Evolutionary conservation across 2,797 vertebrate genomes (phyloP).

Genomic region (Mionectes olivaceus): DNA sequence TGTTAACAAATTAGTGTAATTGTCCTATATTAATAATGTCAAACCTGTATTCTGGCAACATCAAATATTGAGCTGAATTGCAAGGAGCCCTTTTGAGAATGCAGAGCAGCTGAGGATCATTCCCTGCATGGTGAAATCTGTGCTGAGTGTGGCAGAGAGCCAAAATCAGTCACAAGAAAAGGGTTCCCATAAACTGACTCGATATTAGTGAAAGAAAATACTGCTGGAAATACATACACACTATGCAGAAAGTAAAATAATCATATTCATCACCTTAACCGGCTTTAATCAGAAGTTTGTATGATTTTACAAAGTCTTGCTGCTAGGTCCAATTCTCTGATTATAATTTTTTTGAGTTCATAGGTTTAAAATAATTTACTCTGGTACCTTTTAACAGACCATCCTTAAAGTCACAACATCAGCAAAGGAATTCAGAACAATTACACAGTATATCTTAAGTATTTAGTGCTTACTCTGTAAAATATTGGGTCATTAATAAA

Average conservation of each 20-base stretch:
- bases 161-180: background rate
- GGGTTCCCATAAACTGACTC: background rate
- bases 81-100: background rate
- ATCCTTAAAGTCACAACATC: slow-evolving; percentile 36
- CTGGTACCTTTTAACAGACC: slow-evolving; percentile 51
- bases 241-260: background rate
- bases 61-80: background rate
- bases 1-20: background rate
- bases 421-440: background rate
- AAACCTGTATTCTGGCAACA: background rate
- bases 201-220: background rate
- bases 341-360: slow-evolving; percentile 15
- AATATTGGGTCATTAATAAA: background rate
- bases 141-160: background rate
- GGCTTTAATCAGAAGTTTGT: background rate
- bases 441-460: background rate
- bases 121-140: background rate
- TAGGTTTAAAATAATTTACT: slow-evolving; percentile 40
- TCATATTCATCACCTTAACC: background rate
- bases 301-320: background rate
- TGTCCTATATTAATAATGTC: background rate
- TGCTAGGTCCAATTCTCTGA: background rate
- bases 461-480: background rate
- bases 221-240: background rate
- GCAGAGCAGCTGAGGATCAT: background rate